Evolutionary conservation across 2,888 invertebrate species (phyloP), one percentile per base, ranked within the genome.

Genomic region (Rugalucina vietnamica): DNA sequence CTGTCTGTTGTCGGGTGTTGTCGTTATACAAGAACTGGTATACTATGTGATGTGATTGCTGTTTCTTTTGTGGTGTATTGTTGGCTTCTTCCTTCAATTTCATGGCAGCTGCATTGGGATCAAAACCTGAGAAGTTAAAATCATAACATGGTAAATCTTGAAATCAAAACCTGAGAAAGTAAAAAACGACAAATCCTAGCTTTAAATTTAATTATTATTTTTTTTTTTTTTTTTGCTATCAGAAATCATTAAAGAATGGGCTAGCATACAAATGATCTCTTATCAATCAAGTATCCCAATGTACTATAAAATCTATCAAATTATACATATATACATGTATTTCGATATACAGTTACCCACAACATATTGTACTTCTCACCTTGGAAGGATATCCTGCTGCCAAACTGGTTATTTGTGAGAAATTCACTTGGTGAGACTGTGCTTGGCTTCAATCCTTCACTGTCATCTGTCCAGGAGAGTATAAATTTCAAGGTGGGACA

Each of bases 1-100:
- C 98, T 0, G 98, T 99, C 95, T 98, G 98, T 94, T 99, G 99
- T 70, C 98, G 96, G 65, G 98, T 98, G 94, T 98, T 98, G 95
- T 98, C 98, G 95, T 98, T 98, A 95, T 98, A 98, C 90, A 98
- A 96, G 95, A 99, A 99, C 95, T 99, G 98, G 95, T 99, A 99
- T 88, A 98, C 97, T 88, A 99, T 97, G 18, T 57, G 71, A 36
- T 39, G 43, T 95, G 98, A 97, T 89, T 97, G 82, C 32, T 90
- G 89, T 77, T 93, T 93, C 81, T 92, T 90, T 36, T 71, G 70
- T 24, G 93, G 92, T 27, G 92, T 91, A 12, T 83, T 84, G 76
- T 90, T 91, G 60, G 82, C 77, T 49, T 80, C 87, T 12, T 90
- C 90, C 73, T 89, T 91, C 5, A 85, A 39, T 69, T 82, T 82